A percentile compares a stretch with the other conserved stretches of the same genome.
phyloP scores from a whole-genome alignment of 2,888 invertebrate species.

The Mycalesis mineus region DNA sequence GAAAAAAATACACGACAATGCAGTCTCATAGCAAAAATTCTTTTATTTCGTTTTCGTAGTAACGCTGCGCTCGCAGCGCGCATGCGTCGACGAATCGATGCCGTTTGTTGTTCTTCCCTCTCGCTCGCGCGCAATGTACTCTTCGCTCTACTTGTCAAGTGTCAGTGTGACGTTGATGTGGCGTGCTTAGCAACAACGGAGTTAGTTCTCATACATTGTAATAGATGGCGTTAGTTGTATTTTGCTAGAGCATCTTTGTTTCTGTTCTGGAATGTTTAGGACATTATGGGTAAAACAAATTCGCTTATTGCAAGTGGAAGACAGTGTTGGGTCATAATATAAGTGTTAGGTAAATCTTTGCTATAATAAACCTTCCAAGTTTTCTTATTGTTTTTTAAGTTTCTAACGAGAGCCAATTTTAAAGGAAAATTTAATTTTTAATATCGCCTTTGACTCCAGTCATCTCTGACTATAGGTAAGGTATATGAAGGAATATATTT shows the following conservation, averaged over 20 bases:
- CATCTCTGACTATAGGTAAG: no score
- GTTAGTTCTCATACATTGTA: conserved; percentile 41
- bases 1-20: not conserved
- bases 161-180: conserved; percentile 31
- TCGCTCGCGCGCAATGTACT: conserved; percentile 39
- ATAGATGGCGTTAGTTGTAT: conserved; percentile 60
- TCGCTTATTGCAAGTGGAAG: no score
- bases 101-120: conserved; percentile 67
- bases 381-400: no score
- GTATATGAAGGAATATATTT: no score
- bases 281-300: no score
- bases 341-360: no score
- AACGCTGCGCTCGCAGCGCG: conserved; percentile 42
- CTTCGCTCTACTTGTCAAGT: conserved; percentile 39
- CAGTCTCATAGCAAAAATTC: conserved; percentile 1
- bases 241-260: not conserved
- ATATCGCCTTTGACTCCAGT: no score
- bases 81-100: conserved; percentile 75
- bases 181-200: conserved; percentile 21
- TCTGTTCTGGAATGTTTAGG: no score
- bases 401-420: no score
- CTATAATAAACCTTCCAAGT: no score
- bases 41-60: conserved; percentile 44
- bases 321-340: no score
- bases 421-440: no score